These are phyloP conservation scores for Osmerus eperlanus DNA, from an alignment of 2,113 vertebrate species.

Conservation along the genomic window DNA sequence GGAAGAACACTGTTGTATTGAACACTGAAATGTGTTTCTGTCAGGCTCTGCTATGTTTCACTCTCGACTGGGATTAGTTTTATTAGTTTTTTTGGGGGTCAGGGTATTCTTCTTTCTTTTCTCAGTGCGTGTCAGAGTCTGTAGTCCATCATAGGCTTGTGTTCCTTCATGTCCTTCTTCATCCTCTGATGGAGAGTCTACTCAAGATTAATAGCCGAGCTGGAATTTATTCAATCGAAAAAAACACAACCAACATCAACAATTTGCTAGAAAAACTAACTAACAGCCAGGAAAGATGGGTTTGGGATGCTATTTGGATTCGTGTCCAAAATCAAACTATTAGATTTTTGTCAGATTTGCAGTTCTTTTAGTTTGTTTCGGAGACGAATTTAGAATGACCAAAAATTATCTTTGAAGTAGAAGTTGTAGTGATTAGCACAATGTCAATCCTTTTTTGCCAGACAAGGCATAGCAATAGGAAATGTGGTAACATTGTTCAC, in stretches of 20 bases:
- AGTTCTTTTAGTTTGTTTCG: no score
- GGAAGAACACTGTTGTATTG: no score
- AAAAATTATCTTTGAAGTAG: not conserved
- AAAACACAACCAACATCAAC: constrained; percentile 11
- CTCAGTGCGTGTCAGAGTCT: no score
- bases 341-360: not conserved
- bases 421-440: not conserved
- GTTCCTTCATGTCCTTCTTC: not conserved
- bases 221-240: constrained; percentile 29
- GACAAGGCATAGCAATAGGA: not conserved
- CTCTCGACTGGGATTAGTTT: no score
- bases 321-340: constrained; percentile 14
- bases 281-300: not conserved
- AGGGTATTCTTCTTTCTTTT: no score
- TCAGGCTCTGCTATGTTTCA: no score
- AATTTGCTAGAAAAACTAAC: not conserved
- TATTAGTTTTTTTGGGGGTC: no score
- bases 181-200: constrained; percentile 5
- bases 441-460: not conserved
- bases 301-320: not conserved
- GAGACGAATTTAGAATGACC: not conserved
- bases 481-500: not conserved
- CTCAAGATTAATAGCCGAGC: constrained; percentile 56
- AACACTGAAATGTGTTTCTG: no score
- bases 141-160: not conserved